These are phyloP conservation scores for Sebastes umbrosus DNA, from an alignment of 2,797 vertebrate species.

Conservation along the genomic window DNA sequence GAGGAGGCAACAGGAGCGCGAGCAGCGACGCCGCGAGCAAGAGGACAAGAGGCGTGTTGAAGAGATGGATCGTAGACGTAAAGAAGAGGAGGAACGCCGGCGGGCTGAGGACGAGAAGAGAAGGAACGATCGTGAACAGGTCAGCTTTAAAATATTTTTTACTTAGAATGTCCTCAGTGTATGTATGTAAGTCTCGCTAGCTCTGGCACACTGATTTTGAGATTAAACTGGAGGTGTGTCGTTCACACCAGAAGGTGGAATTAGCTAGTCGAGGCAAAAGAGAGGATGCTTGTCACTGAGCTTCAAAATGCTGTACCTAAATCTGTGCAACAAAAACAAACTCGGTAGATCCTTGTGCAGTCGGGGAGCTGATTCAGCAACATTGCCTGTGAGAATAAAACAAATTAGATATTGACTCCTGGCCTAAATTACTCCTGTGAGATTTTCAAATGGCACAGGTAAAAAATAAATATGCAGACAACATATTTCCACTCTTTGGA, in stretches of 20 bases:
- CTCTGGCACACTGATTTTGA: background rate
- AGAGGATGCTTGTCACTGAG: background rate
- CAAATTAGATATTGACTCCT: background rate
- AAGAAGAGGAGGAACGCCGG: slow-evolving; percentile 95
- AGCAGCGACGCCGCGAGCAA: slow-evolving; percentile 93
- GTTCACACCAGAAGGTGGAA: background rate
- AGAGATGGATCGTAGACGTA: slow-evolving; percentile 93
- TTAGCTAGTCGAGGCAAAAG: background rate
- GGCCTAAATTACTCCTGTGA: background rate
- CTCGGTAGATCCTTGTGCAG: background rate
- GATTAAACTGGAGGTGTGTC: background rate
- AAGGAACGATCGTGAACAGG: slow-evolving; percentile 95
- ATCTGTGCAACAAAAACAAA: background rate
- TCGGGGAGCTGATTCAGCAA: background rate
- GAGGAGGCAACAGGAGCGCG: slow-evolving; percentile 94
- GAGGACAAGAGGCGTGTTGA: slow-evolving; percentile 94
- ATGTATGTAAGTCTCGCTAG: background rate
- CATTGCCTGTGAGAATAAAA: background rate
- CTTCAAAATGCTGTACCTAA: background rate
- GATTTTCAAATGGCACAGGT: too few relatives aligned
- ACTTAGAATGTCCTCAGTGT: background rate
- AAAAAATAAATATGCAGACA: too few relatives aligned
- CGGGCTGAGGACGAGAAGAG: slow-evolving; percentile 95
- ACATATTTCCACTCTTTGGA: background rate
- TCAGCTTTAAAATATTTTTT: slow-evolving; percentile 38